Evolutionary conservation across 2,113 vertebrate genomes (phyloP).

Genomic region (Pelobates fuscus): DNA sequence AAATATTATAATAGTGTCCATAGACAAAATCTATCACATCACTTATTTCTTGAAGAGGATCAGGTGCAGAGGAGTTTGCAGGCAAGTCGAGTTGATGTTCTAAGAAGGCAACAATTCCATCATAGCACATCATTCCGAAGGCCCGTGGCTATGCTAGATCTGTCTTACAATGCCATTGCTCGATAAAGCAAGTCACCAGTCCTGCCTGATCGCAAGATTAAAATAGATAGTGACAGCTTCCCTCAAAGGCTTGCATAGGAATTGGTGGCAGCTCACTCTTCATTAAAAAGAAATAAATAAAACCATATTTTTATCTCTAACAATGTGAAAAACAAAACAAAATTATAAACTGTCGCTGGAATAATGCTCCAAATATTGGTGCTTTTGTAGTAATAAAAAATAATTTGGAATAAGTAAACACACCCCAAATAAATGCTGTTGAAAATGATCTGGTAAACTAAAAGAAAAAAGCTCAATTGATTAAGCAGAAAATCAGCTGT

Average conservation of each 20-base stretch:
- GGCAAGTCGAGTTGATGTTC: not conserved
- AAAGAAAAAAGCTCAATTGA: too few species aligned
- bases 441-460: too few species aligned
- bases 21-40: too few species aligned
- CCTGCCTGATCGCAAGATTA: slow-evolving; percentile 25
- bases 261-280: slow-evolving; percentile 28
- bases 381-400: too few species aligned
- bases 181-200: slow-evolving; percentile 40
- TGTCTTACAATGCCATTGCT: slow-evolving; percentile 41
- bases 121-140: slow-evolving; percentile 6
- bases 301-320: too few species aligned
- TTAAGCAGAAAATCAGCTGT: too few species aligned
- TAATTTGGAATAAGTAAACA: too few species aligned
- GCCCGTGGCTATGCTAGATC: slow-evolving; percentile 32
- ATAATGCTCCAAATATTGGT: too few species aligned
- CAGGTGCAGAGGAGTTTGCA: not conserved
- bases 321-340: too few species aligned
- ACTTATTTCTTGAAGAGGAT: not conserved
- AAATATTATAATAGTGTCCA: too few species aligned
- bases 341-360: too few species aligned
- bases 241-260: slow-evolving; percentile 40
- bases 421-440: too few species aligned
- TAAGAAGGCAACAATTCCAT: not conserved
- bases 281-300: slow-evolving; percentile 34
- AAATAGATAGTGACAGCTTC: slow-evolving; percentile 39